Evolutionary conservation across 1,140 invertebrate genomes (phyloP).

Genomic region (Physella acuta): DNA sequence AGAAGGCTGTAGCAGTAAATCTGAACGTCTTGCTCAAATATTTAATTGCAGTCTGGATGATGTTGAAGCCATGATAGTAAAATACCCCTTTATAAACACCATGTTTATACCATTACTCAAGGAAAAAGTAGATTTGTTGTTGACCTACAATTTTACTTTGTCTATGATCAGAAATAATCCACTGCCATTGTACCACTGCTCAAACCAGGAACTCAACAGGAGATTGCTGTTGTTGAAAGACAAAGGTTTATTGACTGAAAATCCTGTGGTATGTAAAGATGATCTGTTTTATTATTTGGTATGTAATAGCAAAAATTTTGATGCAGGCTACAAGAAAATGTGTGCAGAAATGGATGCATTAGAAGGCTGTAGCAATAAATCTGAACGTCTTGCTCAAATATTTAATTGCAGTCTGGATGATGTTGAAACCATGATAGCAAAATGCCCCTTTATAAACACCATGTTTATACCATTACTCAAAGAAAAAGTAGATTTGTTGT

Average conservation of each 20-base stretch:
- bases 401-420: too few relatives aligned
- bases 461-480: too few relatives aligned
- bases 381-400: too few relatives aligned
- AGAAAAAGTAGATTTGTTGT: too few relatives aligned
- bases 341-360: constrained; percentile 11
- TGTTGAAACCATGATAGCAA: too few relatives aligned
- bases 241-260: not conserved
- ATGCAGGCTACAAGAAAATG: not conserved
- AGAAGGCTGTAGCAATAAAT: not conserved
- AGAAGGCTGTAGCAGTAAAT: constrained; percentile 7
- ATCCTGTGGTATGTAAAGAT: not conserved
- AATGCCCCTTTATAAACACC: too few relatives aligned
- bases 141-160: not conserved
- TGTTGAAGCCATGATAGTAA: not conserved
- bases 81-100: not conserved
- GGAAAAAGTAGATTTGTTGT: not conserved
- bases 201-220: not conserved
- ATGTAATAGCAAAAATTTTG: not conserved
- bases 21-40: not conserved
- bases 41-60: constrained; percentile 2
- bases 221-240: not conserved
- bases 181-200: not conserved
- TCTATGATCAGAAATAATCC: not conserved
- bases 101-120: not conserved
- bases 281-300: not conserved